phyloP scores from a whole-genome alignment of 1,140 invertebrate species.

The Andrena cerasifolii region DNA sequence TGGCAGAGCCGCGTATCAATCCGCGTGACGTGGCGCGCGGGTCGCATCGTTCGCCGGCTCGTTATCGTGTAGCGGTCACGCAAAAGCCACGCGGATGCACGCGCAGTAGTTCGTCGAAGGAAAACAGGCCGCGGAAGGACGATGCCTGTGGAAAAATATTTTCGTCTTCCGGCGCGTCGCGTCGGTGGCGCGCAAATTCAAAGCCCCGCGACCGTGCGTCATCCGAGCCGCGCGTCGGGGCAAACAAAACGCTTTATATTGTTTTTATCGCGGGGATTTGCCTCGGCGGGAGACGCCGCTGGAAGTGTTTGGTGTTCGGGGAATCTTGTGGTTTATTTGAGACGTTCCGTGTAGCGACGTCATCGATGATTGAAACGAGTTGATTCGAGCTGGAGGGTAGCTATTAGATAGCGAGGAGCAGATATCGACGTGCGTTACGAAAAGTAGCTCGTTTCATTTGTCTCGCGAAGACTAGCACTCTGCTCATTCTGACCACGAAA shows the following conservation, averaged over 20 bases:
- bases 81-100: slow-evolving; percentile 41
- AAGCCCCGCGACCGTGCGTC: not conserved
- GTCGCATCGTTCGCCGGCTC: slow-evolving; percentile 28
- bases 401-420: too few relatives aligned
- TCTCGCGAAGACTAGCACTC: too few relatives aligned
- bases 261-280: slow-evolving; percentile 34
- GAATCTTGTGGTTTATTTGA: slow-evolving; percentile 32
- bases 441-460: too few relatives aligned
- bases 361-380: too few relatives aligned
- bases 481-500: too few relatives aligned
- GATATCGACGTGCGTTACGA: too few relatives aligned
- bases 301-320: not conserved
- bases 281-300: not conserved
- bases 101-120: slow-evolving; percentile 27
- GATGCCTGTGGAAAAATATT: slow-evolving; percentile 44
- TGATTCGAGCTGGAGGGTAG: too few relatives aligned
- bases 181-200: slow-evolving; percentile 7
- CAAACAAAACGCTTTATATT: slow-evolving; percentile 5
- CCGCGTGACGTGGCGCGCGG: slow-evolving; percentile 37
- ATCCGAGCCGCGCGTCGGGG: not conserved
- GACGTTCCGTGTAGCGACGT: slow-evolving; percentile 4
- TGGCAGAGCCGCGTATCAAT: slow-evolving; percentile 48
- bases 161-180: slow-evolving; percentile 31
- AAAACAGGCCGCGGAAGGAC: slow-evolving; percentile 37
- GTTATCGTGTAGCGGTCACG: slow-evolving; percentile 54